Percentiles rank a stretch among this genome's conserved stretches.
phyloP scores from a whole-genome alignment of 2,888 invertebrate genomes.

The Tuta absoluta region DNA sequence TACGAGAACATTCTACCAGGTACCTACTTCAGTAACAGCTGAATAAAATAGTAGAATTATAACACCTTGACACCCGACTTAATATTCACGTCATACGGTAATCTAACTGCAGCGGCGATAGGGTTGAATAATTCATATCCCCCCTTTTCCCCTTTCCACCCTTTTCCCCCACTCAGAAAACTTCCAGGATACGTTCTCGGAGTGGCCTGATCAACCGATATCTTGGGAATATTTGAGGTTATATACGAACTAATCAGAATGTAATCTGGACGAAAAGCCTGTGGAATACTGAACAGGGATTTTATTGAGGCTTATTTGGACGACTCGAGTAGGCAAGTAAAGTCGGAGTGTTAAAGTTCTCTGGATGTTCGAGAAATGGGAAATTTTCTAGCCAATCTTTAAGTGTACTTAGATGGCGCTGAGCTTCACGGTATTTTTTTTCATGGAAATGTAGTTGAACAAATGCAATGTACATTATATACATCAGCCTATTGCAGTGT shows the following conservation, averaged over 20 bases:
- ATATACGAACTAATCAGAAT: not conserved
- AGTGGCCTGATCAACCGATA: conserved; percentile 13
- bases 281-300: not conserved
- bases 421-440: too few relatives aligned
- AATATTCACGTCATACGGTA: conserved; percentile 13
- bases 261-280: not conserved
- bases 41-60: not conserved
- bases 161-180: not conserved
- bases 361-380: too few relatives aligned
- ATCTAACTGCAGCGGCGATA: conserved; percentile 10
- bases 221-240: not conserved
- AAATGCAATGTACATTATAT: too few relatives aligned
- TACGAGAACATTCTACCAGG: too few relatives aligned
- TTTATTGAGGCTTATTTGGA: not conserved
- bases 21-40: too few relatives aligned
- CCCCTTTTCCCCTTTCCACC: not conserved
- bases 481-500: too few relatives aligned
- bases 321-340: too few relatives aligned
- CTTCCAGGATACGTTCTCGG: conserved; percentile 3
- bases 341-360: too few relatives aligned
- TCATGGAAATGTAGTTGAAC: too few relatives aligned
- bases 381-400: too few relatives aligned
- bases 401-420: too few relatives aligned
- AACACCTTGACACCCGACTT: not conserved
- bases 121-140: conserved; percentile 11